Evolutionary conservation across 2,888 invertebrate species (phyloP).

Genomic region (Polydrusus tereticollis): DNA sequence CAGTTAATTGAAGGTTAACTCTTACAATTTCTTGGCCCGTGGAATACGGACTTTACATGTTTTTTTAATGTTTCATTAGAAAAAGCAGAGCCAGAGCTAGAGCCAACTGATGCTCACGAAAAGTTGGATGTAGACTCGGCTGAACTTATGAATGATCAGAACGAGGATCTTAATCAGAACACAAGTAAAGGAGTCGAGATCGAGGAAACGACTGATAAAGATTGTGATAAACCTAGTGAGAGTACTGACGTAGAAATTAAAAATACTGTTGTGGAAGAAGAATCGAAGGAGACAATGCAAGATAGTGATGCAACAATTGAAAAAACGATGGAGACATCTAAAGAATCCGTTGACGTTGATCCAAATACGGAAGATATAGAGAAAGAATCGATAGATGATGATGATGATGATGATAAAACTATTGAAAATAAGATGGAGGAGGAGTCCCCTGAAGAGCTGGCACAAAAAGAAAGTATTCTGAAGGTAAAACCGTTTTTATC

Average conservation of each 20-base stretch:
- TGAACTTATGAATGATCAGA: conserved; percentile 39
- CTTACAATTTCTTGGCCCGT: too few species aligned
- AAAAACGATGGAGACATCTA: conserved; percentile 32
- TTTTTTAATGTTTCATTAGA: background rate
- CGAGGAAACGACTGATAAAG: conserved; percentile 35
- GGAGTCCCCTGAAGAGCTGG: conserved; percentile 58
- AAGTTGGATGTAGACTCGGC: conserved; percentile 20
- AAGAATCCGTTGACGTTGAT: background rate
- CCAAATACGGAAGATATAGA: conserved; percentile 35
- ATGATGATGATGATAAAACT: conserved; percentile 22
- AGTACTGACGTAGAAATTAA: conserved; percentile 36
- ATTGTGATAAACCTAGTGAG: conserved; percentile 43
- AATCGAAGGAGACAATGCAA: conserved; percentile 13
- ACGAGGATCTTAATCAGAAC: background rate
- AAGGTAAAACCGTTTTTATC: conserved; percentile 54
- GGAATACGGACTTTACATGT: background rate
- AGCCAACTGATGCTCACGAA: background rate
- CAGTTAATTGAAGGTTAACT: too few species aligned
- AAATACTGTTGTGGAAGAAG: conserved; percentile 43
- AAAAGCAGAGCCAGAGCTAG: conserved; percentile 2
- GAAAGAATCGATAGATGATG: conserved; percentile 31
- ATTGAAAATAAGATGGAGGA: conserved; percentile 29
- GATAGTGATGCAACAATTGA: conserved; percentile 32
- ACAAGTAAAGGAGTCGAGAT: background rate
- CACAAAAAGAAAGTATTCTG: conserved; percentile 78